Percentiles rank a stretch among this genome's conserved stretches.
Conservation (phyloP, 1,140 invertebrate species). For the Chionoecetes opilio region DNA sequence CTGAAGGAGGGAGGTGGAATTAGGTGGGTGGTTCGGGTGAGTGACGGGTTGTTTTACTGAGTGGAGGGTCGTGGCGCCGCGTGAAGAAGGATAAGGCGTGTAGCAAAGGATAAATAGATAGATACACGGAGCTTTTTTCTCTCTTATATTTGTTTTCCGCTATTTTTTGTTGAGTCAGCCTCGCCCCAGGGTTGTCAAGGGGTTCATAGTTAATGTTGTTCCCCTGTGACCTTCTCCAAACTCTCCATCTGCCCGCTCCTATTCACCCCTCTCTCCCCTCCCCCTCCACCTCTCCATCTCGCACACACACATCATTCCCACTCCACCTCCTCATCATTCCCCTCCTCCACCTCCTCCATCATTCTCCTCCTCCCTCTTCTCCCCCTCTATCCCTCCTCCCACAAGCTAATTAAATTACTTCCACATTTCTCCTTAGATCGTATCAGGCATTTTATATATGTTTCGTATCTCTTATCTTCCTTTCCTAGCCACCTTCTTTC, state of each 20-base stretch:
- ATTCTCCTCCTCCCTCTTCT: background rate
- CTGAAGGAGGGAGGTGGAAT: background rate
- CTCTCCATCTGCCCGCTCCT: background rate
- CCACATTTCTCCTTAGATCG: too few species aligned
- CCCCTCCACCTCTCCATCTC: too few species aligned
- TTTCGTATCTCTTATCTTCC: background rate
- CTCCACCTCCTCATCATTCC: background rate
- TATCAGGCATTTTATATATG: background rate
- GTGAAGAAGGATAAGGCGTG: background rate
- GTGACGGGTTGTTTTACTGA: background rate
- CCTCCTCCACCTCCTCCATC: background rate
- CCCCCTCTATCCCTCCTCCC: background rate
- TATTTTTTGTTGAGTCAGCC: background rate
- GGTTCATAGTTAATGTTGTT: background rate
- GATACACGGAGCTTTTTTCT: conserved; percentile 20
- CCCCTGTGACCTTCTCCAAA: background rate
- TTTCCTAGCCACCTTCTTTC: background rate
- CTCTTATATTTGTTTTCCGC: conserved; percentile 1
- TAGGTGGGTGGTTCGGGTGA: background rate
- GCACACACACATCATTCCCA: too few species aligned
- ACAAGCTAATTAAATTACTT: background rate
- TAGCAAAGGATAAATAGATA: background rate
- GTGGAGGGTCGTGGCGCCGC: background rate
- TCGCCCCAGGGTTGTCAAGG: background rate
- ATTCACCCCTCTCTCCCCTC: background rate